Conservation (phyloP, 2,797 vertebrate genomes). For the Acanthiza pusilla region DNA sequence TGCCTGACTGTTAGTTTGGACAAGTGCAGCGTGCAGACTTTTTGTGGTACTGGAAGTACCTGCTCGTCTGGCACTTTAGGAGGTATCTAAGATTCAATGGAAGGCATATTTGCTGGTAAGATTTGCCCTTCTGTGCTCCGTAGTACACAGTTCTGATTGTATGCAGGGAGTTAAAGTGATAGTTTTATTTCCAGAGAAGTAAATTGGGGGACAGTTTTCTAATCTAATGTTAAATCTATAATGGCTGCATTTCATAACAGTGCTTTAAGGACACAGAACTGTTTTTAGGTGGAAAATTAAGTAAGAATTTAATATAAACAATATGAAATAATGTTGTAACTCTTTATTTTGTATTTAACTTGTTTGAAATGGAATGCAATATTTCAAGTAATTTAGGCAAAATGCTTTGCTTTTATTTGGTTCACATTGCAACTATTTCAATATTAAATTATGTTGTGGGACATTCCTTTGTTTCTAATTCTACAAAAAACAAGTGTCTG, state of each 20-base stretch:
- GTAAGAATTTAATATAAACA: neutral
- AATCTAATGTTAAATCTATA: neutral
- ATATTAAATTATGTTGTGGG: neutral
- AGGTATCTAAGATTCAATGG: slow-evolving; percentile 54
- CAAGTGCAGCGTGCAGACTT: slow-evolving; percentile 70
- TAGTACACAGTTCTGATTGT: neutral
- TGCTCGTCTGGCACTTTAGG: slow-evolving; percentile 43
- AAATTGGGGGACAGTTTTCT: neutral
- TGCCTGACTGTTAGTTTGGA: slow-evolving; percentile 77
- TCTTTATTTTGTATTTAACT: neutral
- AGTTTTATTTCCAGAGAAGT: neutral
- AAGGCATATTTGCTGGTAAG: slow-evolving; percentile 82
- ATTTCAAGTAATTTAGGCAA: neutral
- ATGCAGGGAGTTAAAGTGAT: neutral
- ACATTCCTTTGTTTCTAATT: neutral
- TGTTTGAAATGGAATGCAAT: neutral
- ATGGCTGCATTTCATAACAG: neutral
- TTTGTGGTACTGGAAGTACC: slow-evolving; percentile 61
- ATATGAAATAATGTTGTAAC: neutral
- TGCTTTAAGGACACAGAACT: neutral
- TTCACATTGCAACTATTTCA: neutral
- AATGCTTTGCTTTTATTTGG: neutral
- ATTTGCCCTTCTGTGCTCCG: neutral
- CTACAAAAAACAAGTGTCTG: neutral
- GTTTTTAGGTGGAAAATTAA: neutral